Evolutionary conservation across 1,140 invertebrate genomes (phyloP).

Genomic region (Tetramorium parvispinum): DNA sequence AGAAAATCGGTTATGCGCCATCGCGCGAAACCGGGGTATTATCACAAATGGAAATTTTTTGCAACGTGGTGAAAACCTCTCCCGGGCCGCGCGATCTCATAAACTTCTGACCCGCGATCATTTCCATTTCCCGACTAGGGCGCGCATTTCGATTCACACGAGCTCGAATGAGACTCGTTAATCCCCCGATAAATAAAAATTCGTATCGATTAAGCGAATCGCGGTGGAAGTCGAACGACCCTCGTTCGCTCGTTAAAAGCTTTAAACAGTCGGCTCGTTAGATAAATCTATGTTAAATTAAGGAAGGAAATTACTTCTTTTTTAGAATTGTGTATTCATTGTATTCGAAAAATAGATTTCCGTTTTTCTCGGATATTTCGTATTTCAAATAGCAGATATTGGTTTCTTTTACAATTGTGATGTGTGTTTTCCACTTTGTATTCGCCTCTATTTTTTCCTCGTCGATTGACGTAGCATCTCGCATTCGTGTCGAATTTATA

Average conservation of each 20-base stretch:
- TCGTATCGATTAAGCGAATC: constrained; percentile 56
- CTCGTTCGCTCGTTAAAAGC: constrained; percentile 32
- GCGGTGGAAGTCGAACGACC: neutral
- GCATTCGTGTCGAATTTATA: constrained; percentile 53
- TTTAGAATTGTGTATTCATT: neutral
- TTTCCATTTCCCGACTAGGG: constrained; percentile 19
- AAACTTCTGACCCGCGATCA: constrained; percentile 64
- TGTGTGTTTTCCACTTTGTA: constrained; percentile 4
- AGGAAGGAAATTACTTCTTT: constrained; percentile 4
- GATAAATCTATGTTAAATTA: constrained; percentile 24
- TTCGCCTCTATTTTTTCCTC: neutral
- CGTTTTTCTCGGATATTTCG: neutral
- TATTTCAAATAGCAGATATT: neutral
- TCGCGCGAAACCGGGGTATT: constrained; percentile 35
- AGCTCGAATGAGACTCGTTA: constrained; percentile 47
- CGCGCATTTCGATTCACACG: constrained; percentile 40
- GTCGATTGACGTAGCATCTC: neutral
- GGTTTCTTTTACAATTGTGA: neutral
- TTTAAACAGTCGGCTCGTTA: constrained; percentile 13
- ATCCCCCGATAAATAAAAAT: constrained; percentile 67
- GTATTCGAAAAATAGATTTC: neutral
- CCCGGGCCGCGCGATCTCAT: constrained; percentile 25
- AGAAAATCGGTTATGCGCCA: constrained; percentile 59
- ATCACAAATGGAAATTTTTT: constrained; percentile 63
- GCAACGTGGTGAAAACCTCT: constrained; percentile 46